Evolutionary conservation across 2,113 vertebrate species (phyloP), one percentile per base, ranked within the genome.

Genomic region (Leucopsar rothschildi): DNA sequence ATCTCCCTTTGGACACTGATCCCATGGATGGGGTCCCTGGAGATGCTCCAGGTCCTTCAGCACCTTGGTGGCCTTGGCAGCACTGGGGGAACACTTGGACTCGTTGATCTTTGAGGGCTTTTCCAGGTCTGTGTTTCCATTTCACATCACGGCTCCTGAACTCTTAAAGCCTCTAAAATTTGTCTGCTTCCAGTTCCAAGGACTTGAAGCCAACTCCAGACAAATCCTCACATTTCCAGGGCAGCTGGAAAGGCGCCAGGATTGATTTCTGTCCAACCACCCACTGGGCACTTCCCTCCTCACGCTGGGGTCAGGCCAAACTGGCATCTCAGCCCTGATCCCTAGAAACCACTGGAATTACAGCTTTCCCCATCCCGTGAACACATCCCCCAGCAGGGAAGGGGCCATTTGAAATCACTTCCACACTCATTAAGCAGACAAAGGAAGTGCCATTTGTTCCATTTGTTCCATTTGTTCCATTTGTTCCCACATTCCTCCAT

Each of bases 61-160:
- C 68, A 64, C 49, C 57, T 33, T 20, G 39, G 57, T 33, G 68
- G 11, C 81, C 22, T 33, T n/a, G 53, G 63, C 63, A 68, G 7
- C 3, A 17, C 55, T 23, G 47, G 23, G 11, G 12, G 15, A 55
- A 63, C 16, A 7, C 10, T 4, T 19, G 40, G 40, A 23, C 29
- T 55, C 2, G 0, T 12, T 0, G 8, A 68, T 6, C 22, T 24
- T 19, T 0, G 3, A 56, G 15, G 3, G 15, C 22, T 69, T 56
- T 37, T 64, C 57, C 76, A 50, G 44, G 4, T 7, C n/a, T 3
- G 2, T 37, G 44, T 25, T 56, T 53, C 18, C 27, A 12, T 37
- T 57, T 45, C 69, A 31, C 40, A 24, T 6, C 15, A 1, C 0
- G 0, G 28, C 15, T 42, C 33, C 40, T 13, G 9, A 69, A 31